These are phyloP conservation scores for Botia almorhae DNA, from an alignment of 2,797 vertebrate genomes.

Conservation along the genomic window DNA sequence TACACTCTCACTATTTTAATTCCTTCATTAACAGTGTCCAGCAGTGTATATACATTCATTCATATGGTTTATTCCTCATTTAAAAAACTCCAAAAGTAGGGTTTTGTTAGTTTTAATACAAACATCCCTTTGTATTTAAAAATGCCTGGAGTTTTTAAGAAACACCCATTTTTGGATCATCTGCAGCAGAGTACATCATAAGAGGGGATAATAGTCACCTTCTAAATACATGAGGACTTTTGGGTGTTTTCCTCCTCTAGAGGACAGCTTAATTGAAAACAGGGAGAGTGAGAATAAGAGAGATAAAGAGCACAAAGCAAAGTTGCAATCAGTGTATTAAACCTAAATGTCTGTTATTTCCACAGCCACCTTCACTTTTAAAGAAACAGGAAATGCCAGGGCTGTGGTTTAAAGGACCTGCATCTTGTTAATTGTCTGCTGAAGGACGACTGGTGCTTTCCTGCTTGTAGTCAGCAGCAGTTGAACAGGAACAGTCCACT, in stretches of 20 bases:
- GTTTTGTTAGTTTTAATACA: background rate
- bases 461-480: slow-evolving; percentile 35
- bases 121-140: background rate
- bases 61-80: too few relatives aligned
- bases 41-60: too few relatives aligned
- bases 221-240: background rate
- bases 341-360: slow-evolving; percentile 1
- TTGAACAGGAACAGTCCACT: background rate
- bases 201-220: background rate
- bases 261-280: slow-evolving; percentile 46
- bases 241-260: slow-evolving; percentile 47
- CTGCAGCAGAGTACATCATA: slow-evolving; percentile 6
- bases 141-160: background rate
- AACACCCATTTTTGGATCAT: background rate
- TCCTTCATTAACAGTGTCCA: too few relatives aligned
- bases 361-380: slow-evolving; percentile 33
- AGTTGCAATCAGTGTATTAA: too few relatives aligned
- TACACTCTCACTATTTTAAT: too few relatives aligned
- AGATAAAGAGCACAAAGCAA: background rate
- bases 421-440: slow-evolving; percentile 55
- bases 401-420: slow-evolving; percentile 40
- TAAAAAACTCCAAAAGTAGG: background rate
- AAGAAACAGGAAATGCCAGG: slow-evolving; percentile 55
- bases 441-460: slow-evolving; percentile 35
- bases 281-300: slow-evolving; percentile 6